Evolutionary conservation across 1,140 invertebrate species (phyloP).

Genomic region (Lepidurus apus): DNA sequence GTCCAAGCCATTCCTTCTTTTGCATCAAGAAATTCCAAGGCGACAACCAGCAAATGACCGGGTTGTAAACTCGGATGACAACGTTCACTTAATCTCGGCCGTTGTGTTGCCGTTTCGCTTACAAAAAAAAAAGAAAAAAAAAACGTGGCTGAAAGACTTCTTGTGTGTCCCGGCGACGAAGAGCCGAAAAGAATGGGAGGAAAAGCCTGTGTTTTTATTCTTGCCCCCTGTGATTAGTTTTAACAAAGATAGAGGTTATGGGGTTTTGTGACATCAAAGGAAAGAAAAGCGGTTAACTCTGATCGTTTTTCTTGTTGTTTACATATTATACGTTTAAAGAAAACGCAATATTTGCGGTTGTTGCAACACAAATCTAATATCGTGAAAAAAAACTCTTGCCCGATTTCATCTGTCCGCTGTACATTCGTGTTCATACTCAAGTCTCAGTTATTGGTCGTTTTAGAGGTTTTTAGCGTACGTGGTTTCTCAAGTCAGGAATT

Average conservation of each 20-base stretch:
- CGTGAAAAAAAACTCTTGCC: neutral
- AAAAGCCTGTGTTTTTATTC: neutral
- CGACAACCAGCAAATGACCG: neutral
- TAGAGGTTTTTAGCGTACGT: neutral
- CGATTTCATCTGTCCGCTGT: constrained; percentile 2
- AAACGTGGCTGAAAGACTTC: neutral
- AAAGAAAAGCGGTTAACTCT: neutral
- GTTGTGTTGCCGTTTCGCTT: constrained; percentile 9
- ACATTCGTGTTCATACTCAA: constrained; percentile 1
- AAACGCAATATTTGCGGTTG: neutral
- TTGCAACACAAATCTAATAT: neutral
- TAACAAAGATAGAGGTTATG: neutral
- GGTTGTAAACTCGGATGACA: neutral
- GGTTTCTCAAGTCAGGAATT: neutral
- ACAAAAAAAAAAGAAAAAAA: neutral
- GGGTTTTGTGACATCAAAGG: neutral
- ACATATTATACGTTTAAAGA: neutral
- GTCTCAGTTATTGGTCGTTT: neutral
- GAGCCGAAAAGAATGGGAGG: neutral
- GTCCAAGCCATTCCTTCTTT: constrained; percentile 4
- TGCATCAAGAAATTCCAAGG: constrained; percentile 14
- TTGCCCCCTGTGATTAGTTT: constrained; percentile 21
- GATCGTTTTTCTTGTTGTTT: neutral
- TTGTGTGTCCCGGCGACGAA: neutral
- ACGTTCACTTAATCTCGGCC: neutral